Conservation (phyloP, 2,113 vertebrate species). For the human (Homo sapiens) region DNA sequence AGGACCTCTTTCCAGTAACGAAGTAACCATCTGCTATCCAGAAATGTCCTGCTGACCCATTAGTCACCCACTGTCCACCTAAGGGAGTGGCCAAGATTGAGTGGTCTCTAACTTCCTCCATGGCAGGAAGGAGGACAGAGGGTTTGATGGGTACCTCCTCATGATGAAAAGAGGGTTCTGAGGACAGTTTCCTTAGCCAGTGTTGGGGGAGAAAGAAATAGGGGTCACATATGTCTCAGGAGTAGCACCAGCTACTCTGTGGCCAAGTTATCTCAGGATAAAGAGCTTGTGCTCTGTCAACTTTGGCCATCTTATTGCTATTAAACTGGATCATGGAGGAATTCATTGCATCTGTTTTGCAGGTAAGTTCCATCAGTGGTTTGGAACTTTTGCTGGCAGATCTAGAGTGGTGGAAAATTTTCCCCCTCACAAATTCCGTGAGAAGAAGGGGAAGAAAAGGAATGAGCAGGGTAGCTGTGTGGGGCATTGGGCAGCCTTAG, state of each 20-base stretch:
- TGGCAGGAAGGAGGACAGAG: not conserved
- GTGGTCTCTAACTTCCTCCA: not conserved
- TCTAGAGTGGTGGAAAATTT: not conserved
- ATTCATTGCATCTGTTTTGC: not conserved
- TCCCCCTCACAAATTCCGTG: not conserved
- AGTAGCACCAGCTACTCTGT: not conserved
- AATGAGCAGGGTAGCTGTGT: accelerated
- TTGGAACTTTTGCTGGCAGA: not conserved
- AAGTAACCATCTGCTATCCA: not conserved
- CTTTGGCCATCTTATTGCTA: not conserved
- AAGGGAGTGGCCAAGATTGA: not conserved
- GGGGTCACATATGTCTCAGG: accelerated
- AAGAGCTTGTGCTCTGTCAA: not conserved
- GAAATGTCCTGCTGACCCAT: not conserved
- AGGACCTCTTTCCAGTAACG: no score
- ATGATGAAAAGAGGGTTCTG: not conserved
- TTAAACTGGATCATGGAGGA: not conserved
- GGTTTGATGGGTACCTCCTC: not conserved
- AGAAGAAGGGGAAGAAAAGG: not conserved
- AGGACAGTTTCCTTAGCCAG: not conserved
- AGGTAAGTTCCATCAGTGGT: not conserved
- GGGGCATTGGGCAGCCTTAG: accelerated
- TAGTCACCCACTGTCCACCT: not conserved
- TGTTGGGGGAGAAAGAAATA: not conserved
- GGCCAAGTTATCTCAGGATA: not conserved